Base-by-base conservation (phyloP, 2,888 invertebrate genomes). In the Eugnorisma glareosa region DNA sequence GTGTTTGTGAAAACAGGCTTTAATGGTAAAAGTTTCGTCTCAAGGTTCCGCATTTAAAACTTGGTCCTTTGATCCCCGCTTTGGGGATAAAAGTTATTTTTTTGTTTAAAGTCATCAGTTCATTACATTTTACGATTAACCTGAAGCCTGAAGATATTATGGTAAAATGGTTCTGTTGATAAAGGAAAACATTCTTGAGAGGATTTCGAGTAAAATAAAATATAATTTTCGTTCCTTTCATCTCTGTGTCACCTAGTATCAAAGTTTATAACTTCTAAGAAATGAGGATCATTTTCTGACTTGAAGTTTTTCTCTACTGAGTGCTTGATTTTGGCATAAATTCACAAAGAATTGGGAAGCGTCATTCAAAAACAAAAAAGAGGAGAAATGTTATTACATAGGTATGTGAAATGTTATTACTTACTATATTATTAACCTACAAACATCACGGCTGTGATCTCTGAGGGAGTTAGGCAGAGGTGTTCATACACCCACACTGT, bases 21-120 rank as follows among this genome's bases (percentile, higher is more conserved):
- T 73, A 67, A 72, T 54, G 48, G 31, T 10, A 7, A 48, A 74
- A 71, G 48, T 85, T 79, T 66, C n/a, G 6, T 67, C 43, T 28
- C 59, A 48, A 35, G 7, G 66, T 28, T 45, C 43, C 28, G 37
- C 45, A 28, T 11, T 40, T 40, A 28, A 54, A 54, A 67, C 77
- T 67, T 61, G 43, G 61, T 31, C 40, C 24, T 72, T 70, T 57
- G 37, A 61, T 67, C 48, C 43, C 24, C 35, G 28, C 40, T 75
- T 72, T 37, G 3, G 28, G 24, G 37, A 48, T 43, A 35, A 75
- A 72, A 45, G 4, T 10, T 4, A 67, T 37, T 73, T 75, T 72
- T 67, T 24, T n/a, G n/a, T n/a, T 68, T 21, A 13, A 68, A 67
- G 21, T 83, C n/a, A n/a, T n/a, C n/a, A n/a, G n/a, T n/a, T n/a